phyloP scores from a whole-genome alignment of 2,888 invertebrate species.

The Synergus laeviventris region DNA sequence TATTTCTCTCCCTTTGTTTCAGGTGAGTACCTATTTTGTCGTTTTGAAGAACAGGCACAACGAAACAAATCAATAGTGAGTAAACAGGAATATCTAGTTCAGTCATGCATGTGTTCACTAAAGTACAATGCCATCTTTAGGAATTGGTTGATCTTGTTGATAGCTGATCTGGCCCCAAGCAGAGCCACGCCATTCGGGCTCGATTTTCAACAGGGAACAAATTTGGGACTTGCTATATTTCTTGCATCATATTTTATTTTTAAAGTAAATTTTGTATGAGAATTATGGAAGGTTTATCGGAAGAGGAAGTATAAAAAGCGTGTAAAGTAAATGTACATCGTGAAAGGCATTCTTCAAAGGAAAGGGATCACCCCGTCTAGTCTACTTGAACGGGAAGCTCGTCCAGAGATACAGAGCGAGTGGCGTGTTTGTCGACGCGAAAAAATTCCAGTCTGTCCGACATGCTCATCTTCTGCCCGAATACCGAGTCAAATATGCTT shows the following conservation, averaged over 20 bases:
- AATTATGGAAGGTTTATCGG: conserved; percentile 15
- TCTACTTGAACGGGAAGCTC: conserved; percentile 26
- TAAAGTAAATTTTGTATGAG: neutral
- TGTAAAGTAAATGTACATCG: conserved; percentile 33
- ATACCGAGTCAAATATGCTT: conserved; percentile 71
- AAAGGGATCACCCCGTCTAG: conserved; percentile 16
- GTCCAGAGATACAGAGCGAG: neutral
- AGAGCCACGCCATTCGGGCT: too few relatives aligned
- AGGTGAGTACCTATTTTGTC: neutral
- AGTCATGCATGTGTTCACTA: too few relatives aligned
- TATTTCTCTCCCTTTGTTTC: neutral
- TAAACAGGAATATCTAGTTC: too few relatives aligned
- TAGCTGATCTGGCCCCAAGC: too few relatives aligned
- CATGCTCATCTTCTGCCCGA: conserved; percentile 52
- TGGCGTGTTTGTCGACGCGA: conserved; percentile 34
- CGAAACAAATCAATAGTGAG: too few relatives aligned
- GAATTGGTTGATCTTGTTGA: too few relatives aligned
- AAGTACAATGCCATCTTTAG: too few relatives aligned
- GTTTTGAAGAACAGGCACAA: too few relatives aligned
- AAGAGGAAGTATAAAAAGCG: neutral
- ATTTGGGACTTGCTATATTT: too few relatives aligned
- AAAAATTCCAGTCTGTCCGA: conserved; percentile 40
- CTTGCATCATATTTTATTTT: neutral
- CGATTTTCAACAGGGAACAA: too few relatives aligned
- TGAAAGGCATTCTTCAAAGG: conserved; percentile 39